Percentiles rank a stretch among this genome's conserved stretches.
phyloP scores from a whole-genome alignment of 1,140 invertebrate genomes.

The Tetramorium simillimum region DNA sequence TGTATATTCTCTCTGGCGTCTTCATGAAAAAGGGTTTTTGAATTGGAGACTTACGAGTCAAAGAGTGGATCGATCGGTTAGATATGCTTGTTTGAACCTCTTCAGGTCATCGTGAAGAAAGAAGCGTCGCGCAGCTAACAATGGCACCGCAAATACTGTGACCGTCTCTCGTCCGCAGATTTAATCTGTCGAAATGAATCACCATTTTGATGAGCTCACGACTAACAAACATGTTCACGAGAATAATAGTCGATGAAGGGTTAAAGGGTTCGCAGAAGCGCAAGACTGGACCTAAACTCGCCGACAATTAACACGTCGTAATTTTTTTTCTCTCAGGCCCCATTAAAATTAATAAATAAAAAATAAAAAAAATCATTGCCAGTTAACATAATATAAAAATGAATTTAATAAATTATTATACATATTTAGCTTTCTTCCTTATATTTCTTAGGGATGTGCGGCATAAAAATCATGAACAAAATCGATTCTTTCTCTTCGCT shows the following conservation, averaged over 20 bases:
- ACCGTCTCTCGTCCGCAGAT: constrained; percentile 61
- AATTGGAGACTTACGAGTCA: background rate
- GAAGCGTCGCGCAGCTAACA: constrained; percentile 40
- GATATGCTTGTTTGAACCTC: constrained; percentile 37
- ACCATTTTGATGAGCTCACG: constrained; percentile 55
- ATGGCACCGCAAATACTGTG: constrained; percentile 62
- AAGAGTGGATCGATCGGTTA: constrained; percentile 41
- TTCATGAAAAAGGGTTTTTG: background rate
- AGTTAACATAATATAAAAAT: background rate
- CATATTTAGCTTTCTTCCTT: background rate
- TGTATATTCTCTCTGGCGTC: background rate
- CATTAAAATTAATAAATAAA: background rate
- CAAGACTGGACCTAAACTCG: background rate
- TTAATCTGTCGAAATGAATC: constrained; percentile 69
- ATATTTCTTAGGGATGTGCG: background rate
- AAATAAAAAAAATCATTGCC: background rate
- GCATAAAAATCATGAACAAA: too few relatives aligned
- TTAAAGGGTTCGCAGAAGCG: constrained; percentile 17
- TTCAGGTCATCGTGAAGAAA: constrained; percentile 60
- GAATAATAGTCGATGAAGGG: constrained; percentile 12
- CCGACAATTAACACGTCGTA: background rate
- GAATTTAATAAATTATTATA: background rate
- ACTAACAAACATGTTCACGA: constrained; percentile 29
- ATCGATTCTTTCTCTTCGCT: background rate
- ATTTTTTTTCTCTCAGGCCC: background rate